phyloP scores from a whole-genome alignment of 2,888 invertebrate genomes.

The Heliothis peltigera region DNA sequence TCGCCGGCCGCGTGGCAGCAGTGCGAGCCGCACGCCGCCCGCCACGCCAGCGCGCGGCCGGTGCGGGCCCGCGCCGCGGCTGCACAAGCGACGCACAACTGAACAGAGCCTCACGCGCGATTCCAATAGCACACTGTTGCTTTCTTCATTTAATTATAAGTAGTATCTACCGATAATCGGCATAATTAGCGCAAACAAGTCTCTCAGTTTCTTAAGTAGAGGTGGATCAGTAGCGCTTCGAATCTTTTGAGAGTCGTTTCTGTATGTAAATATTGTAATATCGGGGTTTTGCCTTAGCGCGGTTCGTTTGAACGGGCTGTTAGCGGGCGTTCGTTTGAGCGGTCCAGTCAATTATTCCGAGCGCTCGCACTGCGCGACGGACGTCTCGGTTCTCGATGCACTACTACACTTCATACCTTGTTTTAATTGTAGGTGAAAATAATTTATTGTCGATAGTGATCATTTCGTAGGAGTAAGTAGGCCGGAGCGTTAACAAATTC shows the following conservation, averaged over 20 bases:
- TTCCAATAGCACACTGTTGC: slow-evolving; percentile 85
- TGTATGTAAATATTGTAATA: slow-evolving; percentile 88
- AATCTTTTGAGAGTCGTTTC: slow-evolving; percentile 81
- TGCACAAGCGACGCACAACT: slow-evolving; percentile 83
- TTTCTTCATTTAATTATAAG: slow-evolving; percentile 87
- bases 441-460: slow-evolving; percentile 89
- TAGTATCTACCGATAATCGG: slow-evolving; percentile 85
- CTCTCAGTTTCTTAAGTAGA: slow-evolving; percentile 88
- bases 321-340: slow-evolving; percentile 72
- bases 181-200: slow-evolving; percentile 83
- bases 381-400: slow-evolving; percentile 78
- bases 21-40: background rate
- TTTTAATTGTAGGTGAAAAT: slow-evolving; percentile 87
- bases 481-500: slow-evolving; percentile 88
- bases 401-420: slow-evolving; percentile 85
- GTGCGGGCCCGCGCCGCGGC: slow-evolving; percentile 30
- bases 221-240: slow-evolving; percentile 88
- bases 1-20: background rate
- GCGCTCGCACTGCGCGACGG: slow-evolving; percentile 74
- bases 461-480: slow-evolving; percentile 89
- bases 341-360: slow-evolving; percentile 88
- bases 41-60: background rate
- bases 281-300: slow-evolving; percentile 84
- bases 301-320: slow-evolving; percentile 78
- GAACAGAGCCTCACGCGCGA: slow-evolving; percentile 81